These are phyloP conservation scores for Phylloscopus trochiloides DNA, from an alignment of 2,113 vertebrate species.

Conservation along the genomic window DNA sequence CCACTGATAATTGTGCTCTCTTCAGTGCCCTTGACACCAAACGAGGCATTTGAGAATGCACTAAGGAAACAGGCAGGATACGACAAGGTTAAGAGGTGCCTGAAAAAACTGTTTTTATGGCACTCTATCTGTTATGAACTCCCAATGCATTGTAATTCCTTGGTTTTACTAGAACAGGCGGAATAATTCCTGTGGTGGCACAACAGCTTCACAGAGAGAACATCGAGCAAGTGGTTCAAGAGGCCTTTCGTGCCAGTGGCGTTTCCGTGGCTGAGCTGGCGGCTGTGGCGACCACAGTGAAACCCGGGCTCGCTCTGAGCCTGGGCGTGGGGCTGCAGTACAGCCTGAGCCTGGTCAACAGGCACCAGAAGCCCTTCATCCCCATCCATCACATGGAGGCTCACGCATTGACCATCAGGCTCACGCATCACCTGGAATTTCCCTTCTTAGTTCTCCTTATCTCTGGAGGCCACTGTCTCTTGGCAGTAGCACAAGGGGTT, in stretches of 20 bases:
- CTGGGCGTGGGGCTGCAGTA: constrained; percentile 85
- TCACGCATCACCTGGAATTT: constrained; percentile 81
- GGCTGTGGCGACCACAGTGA: constrained; percentile 89
- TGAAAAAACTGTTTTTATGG: background rate
- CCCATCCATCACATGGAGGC: constrained; percentile 99
- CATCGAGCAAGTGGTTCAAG: constrained; percentile 82
- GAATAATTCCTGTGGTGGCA: constrained; percentile 89
- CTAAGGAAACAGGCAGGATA: background rate
- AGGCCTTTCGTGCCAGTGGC: constrained; percentile 77
- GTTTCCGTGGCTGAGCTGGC: constrained; percentile 76
- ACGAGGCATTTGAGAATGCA: background rate
- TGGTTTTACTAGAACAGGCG: constrained; percentile 81
- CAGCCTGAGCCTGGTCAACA: constrained; percentile 78
- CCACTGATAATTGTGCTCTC: background rate
- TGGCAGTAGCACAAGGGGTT: constrained; percentile 85
- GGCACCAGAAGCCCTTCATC: constrained; percentile 85
- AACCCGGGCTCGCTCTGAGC: constrained; percentile 88
- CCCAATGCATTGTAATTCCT: background rate
- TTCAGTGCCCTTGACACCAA: background rate
- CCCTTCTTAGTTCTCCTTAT: constrained; percentile 93
- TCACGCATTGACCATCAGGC: constrained; percentile 88
- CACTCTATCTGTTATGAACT: background rate
- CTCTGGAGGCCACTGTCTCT: constrained; percentile 91
- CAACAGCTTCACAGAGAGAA: constrained; percentile 89
- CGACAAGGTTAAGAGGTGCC: background rate